A percentile compares a stretch with the other conserved stretches of the same genome.
These are phyloP conservation scores for Plagiodera versicolora DNA, from an alignment of 2,888 invertebrate species.

Conservation along the genomic window DNA sequence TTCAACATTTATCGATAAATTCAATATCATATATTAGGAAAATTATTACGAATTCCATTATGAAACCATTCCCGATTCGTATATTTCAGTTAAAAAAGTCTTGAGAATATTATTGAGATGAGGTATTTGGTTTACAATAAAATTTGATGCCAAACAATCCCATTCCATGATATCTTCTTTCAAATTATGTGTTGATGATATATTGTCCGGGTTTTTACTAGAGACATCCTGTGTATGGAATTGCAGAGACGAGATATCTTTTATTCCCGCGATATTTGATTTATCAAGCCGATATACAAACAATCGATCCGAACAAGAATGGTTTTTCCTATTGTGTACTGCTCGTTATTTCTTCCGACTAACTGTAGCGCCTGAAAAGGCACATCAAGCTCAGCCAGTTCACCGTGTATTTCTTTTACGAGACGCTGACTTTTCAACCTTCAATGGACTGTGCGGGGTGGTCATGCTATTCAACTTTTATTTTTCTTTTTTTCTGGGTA, in stretches of 20 bases:
- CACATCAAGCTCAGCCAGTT: constrained; percentile 47
- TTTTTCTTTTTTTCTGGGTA: too few species aligned
- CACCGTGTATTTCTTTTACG: constrained; percentile 48
- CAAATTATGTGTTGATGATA: too few species aligned
- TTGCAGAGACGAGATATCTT: constrained; percentile 22
- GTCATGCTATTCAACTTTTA: too few species aligned
- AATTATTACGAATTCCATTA: too few species aligned
- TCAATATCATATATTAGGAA: too few species aligned
- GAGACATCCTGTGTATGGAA: constrained; percentile 16
- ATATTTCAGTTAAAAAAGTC: too few species aligned
- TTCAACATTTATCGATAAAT: too few species aligned
- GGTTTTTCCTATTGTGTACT: constrained; percentile 42
- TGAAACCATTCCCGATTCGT: too few species aligned
- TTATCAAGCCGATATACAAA: constrained; percentile 34
- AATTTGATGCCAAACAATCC: too few species aligned
- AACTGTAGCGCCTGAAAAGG: constrained; percentile 52
- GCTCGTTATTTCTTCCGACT: constrained; percentile 50
- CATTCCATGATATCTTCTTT: too few species aligned
- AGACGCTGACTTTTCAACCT: constrained; percentile 17
- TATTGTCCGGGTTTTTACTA: background rate
- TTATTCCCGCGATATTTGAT: constrained; percentile 30
- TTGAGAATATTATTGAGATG: too few species aligned
- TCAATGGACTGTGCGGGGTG: constrained; percentile 7
- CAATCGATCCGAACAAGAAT: constrained; percentile 38
- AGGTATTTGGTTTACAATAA: too few species aligned